phyloP scores from a whole-genome alignment of 2,888 invertebrate species.

The Aplocera efformata region DNA sequence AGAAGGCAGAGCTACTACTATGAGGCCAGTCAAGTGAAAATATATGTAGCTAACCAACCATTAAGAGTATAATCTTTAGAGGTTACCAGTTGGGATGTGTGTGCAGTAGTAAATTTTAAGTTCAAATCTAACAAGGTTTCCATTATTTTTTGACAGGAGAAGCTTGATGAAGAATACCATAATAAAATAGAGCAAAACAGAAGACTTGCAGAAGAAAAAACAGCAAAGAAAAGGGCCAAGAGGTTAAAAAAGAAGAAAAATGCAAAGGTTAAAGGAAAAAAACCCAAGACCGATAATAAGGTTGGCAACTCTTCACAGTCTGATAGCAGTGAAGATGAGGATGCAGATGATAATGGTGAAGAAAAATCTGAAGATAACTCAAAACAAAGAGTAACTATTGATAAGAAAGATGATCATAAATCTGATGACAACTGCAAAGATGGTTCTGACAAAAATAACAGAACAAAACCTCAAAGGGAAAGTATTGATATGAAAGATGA shows the following conservation, averaged over 20 bases:
- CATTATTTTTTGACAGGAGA: slow-evolving; percentile 81
- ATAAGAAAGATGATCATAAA: slow-evolving; percentile 26
- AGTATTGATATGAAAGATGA: slow-evolving; percentile 1
- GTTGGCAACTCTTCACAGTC: slow-evolving; percentile 48
- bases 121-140: too few relatives aligned
- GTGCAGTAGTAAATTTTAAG: too few relatives aligned
- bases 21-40: too few relatives aligned
- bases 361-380: slow-evolving; percentile 19
- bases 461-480: slow-evolving; percentile 16
- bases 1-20: too few relatives aligned
- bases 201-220: slow-evolving; percentile 86
- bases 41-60: too few relatives aligned
- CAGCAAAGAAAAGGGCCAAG: slow-evolving; percentile 95
- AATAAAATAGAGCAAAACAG: slow-evolving; percentile 88
- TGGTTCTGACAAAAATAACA: neutral
- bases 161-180: slow-evolving; percentile 90
- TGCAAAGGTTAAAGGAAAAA: slow-evolving; percentile 63
- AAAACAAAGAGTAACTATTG: slow-evolving; percentile 32
- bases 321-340: slow-evolving; percentile 44
- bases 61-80: too few relatives aligned
- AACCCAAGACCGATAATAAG: slow-evolving; percentile 48
- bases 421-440: neutral
- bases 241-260: slow-evolving; percentile 87
- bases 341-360: slow-evolving; percentile 26
- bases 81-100: too few relatives aligned